Evolutionary conservation across 2,797 vertebrate genomes (phyloP).

Genomic region (Anas bernieri): DNA sequence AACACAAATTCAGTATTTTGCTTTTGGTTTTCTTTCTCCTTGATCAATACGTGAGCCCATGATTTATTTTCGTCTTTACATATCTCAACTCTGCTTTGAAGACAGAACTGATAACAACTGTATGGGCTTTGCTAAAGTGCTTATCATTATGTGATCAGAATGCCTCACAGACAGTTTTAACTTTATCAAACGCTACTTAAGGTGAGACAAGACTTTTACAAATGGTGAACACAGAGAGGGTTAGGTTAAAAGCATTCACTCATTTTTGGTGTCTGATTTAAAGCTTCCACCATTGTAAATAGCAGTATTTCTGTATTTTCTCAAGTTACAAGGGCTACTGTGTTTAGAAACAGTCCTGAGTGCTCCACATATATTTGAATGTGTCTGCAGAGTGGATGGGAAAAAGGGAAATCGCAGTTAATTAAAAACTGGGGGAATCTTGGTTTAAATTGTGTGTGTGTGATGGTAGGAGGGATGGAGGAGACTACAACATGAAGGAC

Average conservation of each 20-base stretch:
- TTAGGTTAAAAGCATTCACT: neutral
- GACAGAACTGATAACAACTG: neutral
- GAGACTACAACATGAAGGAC: neutral
- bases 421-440: neutral
- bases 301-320: neutral
- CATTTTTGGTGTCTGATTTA: neutral
- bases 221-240: neutral
- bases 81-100: constrained; percentile 16
- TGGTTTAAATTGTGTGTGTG: neutral
- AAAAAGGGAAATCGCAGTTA: neutral
- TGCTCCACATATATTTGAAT: neutral
- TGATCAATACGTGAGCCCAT: neutral
- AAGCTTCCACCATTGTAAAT: neutral
- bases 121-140: neutral
- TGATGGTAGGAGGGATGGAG: neutral
- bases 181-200: neutral
- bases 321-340: neutral
- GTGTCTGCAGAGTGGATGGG: neutral
- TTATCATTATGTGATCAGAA: neutral
- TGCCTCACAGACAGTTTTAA: neutral
- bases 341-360: neutral
- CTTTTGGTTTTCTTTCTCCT: neutral
- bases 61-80: neutral
- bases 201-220: neutral
- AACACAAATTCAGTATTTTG: neutral